Percentiles rank a stretch among this genome's conserved stretches.
phyloP scores from a whole-genome alignment of 2,888 invertebrate species.

The Thelaira solivaga region DNA sequence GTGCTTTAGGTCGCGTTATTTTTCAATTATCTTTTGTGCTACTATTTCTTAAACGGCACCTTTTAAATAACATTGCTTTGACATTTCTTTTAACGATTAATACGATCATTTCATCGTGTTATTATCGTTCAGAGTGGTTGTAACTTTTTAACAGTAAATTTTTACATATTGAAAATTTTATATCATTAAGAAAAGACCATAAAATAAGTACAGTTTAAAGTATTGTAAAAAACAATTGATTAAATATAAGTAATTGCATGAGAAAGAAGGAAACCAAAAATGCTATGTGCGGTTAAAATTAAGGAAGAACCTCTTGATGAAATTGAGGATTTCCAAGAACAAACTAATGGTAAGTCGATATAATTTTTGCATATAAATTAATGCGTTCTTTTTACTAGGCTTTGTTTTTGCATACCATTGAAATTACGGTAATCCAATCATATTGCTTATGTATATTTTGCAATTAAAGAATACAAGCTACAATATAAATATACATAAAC shows the following conservation, averaged over 20 bases:
- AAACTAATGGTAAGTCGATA: slow-evolving; percentile 45
- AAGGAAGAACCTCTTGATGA: slow-evolving; percentile 62
- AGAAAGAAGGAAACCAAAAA: slow-evolving; percentile 16
- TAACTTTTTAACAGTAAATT: slow-evolving; percentile 60
- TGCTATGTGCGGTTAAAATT: slow-evolving; percentile 58
- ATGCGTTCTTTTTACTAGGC: background rate
- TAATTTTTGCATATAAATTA: background rate
- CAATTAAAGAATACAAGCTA: slow-evolving; percentile 4
- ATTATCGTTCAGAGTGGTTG: slow-evolving; percentile 41
- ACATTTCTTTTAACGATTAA: slow-evolving; percentile 56
- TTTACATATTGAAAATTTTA: slow-evolving; percentile 6
- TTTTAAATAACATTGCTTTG: slow-evolving; percentile 53
- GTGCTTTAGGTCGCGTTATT: slow-evolving; percentile 38
- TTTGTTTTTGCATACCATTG: background rate
- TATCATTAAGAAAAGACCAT: background rate
- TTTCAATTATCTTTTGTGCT: slow-evolving; percentile 38
- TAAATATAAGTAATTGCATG: slow-evolving; percentile 18
- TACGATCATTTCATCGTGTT: slow-evolving; percentile 58
- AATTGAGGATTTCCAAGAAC: slow-evolving; percentile 47
- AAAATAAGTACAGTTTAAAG: background rate
- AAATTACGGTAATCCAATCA: slow-evolving; percentile 17
- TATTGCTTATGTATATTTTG: background rate
- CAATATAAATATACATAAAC: slow-evolving; percentile 3
- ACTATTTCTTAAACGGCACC: slow-evolving; percentile 41
- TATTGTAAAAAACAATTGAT: background rate